Conservation (phyloP, 2,888 invertebrate species). For the Carabus problematicus region DNA sequence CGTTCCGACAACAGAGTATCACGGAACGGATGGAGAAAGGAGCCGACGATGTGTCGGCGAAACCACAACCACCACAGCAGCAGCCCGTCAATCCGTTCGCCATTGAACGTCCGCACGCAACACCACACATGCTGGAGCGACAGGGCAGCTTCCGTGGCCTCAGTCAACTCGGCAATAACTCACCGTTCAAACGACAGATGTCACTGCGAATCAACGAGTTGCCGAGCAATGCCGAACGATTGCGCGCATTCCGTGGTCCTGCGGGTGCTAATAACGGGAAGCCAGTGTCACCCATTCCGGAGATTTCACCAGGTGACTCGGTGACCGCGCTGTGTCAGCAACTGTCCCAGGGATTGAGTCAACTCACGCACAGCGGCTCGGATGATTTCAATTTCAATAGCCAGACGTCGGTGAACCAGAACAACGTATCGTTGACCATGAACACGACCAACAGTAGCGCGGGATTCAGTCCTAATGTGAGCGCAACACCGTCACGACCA, state of each 20-base stretch:
- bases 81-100: slow-evolving; percentile 87
- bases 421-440: slow-evolving; percentile 58
- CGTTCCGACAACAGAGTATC: slow-evolving; percentile 84
- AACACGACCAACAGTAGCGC: slow-evolving; percentile 49
- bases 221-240: slow-evolving; percentile 91
- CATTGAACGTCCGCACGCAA: slow-evolving; percentile 95
- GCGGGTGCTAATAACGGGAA: slow-evolving; percentile 47
- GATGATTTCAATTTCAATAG: slow-evolving; percentile 66
- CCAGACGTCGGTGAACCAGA: slow-evolving; percentile 64
- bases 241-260: slow-evolving; percentile 58
- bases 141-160: slow-evolving; percentile 96
- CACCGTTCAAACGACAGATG: slow-evolving; percentile 95
- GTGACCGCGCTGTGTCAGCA: slow-evolving; percentile 79
- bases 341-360: slow-evolving; percentile 72
- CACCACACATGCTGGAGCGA: slow-evolving; percentile 90
- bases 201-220: slow-evolving; percentile 93
- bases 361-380: slow-evolving; percentile 68
- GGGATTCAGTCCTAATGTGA: slow-evolving; percentile 36
- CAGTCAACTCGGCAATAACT: slow-evolving; percentile 77
- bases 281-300: slow-evolving; percentile 79
- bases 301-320: slow-evolving; percentile 73
- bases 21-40: slow-evolving; percentile 74
- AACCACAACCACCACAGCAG: slow-evolving; percentile 61
- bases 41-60: slow-evolving; percentile 52
- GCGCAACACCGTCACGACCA: slow-evolving; percentile 50